phyloP scores from a whole-genome alignment of 2,113 vertebrate species.

The Pelecanoides urinatrix region DNA sequence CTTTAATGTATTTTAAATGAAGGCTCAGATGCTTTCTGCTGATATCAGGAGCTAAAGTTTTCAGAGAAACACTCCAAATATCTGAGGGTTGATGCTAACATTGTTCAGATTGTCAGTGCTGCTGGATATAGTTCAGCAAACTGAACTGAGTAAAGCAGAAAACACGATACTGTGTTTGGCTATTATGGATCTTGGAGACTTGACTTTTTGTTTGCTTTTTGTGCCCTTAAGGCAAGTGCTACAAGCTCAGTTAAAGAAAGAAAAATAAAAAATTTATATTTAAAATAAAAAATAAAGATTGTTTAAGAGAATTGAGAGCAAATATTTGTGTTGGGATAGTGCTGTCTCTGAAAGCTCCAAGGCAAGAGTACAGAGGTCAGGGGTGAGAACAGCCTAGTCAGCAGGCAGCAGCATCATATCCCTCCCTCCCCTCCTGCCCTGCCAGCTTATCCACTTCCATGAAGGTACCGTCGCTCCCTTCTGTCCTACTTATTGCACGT shows the following conservation, averaged over 20 bases:
- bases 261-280: background rate
- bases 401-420: background rate
- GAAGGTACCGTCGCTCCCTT: conserved; percentile 16
- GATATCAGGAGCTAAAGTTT: background rate
- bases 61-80: background rate
- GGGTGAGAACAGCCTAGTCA: conserved; percentile 6
- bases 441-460: background rate
- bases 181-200: background rate
- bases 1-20: background rate
- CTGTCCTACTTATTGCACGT: background rate
- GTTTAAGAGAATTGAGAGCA: conserved; percentile 3
- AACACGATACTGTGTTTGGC: background rate
- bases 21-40: background rate
- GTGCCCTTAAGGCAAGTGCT: background rate
- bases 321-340: conserved; percentile 38
- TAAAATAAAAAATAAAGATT: conserved; percentile 6
- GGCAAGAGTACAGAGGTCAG: conserved; percentile 34
- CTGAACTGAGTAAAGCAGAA: background rate
- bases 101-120: no score
- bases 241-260: background rate
- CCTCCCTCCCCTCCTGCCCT: background rate
- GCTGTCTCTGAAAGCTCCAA: background rate
- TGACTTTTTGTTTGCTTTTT: no score
- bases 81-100: background rate
- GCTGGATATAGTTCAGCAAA: background rate